Evolutionary conservation across 37 sponge, comb jelly and placozoan species (phyloP), one percentile per base, ranked within the genome.

Genomic region (Ianthella basta): DNA sequence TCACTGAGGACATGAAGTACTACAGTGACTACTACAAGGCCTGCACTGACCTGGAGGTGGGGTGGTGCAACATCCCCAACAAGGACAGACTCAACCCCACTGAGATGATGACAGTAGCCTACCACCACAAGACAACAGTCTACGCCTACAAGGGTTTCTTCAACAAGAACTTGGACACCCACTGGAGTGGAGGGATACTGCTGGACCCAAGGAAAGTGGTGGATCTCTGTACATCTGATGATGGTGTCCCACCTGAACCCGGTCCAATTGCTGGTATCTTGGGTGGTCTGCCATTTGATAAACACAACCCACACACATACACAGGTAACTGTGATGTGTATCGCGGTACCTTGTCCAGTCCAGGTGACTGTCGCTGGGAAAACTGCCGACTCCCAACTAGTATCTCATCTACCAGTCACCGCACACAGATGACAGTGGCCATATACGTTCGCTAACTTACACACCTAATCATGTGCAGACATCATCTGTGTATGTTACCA

Each of bases 31-130:
- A 35, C 44, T 50, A 79, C 56, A 50, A 79, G 80, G 21, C 56
- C 44, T 79, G 80, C 55, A 44, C 80, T 50, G 55, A 41, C 44
- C 55, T 54, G 50, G 80, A 38, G 8, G 55, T 29, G 19, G 80
- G 80, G 16, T 79, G 80, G 80, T 79, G 80, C n/a, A 79, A 79
- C 27, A 39, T 79, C 20, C 80, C 80, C 37, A 79, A 79, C 55
- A 79, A 79, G 44, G 27, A 21, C 40, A 16, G 80, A 23, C 27
- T 79, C 50, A 79, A 79, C 16, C 80, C 80, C 19, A 50, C 54
- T 4, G 80, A 79, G 55, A 41, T 54, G 55, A 79, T 79, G 80
- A 79, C 53, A 8, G 56, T 40, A 40, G 80, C 80, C 15, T 79
- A 79, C n/a, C 80, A 79, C n/a, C 3, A 50, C n/a, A 54, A 54